A percentile compares a stretch with the other conserved stretches of the same genome.
These are phyloP conservation scores for Platysteira castanea DNA, from an alignment of 2,113 vertebrate genomes.

Conservation along the genomic window DNA sequence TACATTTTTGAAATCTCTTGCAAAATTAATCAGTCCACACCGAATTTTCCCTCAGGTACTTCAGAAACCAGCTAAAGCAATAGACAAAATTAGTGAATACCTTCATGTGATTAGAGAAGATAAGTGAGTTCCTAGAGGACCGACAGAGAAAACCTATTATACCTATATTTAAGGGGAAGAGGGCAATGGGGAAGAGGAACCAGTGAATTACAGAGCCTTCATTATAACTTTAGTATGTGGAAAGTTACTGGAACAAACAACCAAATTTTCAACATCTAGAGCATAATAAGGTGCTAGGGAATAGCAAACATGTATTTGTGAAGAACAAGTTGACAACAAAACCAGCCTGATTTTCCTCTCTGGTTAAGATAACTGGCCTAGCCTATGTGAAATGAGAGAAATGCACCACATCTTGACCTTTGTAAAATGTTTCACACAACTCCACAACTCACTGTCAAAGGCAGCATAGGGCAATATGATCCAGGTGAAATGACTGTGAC, in stretches of 20 bases:
- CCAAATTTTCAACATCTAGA: background rate
- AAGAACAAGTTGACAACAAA: background rate
- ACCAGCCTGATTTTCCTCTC: background rate
- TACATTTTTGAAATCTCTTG: background rate
- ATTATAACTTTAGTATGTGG: background rate
- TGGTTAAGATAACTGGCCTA: background rate
- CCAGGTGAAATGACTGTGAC: background rate
- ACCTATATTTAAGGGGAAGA: background rate
- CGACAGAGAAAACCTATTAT: background rate
- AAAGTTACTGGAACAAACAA: background rate
- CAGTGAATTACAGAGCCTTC: background rate
- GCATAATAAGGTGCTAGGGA: background rate
- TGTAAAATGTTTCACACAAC: background rate
- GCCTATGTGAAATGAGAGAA: background rate
- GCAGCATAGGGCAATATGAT: background rate
- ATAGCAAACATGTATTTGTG: background rate
- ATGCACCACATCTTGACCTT: background rate
- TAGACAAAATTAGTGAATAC: background rate
- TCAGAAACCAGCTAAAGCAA: slow-evolving; percentile 6
- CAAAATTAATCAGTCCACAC: background rate
- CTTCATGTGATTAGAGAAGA: background rate
- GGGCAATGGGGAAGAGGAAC: background rate
- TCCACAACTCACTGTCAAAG: background rate
- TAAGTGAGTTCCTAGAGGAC: background rate
- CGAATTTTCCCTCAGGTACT: background rate